These are phyloP conservation scores for Syngnathus typhle DNA, from an alignment of 2,113 vertebrate genomes.

Conservation along the genomic window DNA sequence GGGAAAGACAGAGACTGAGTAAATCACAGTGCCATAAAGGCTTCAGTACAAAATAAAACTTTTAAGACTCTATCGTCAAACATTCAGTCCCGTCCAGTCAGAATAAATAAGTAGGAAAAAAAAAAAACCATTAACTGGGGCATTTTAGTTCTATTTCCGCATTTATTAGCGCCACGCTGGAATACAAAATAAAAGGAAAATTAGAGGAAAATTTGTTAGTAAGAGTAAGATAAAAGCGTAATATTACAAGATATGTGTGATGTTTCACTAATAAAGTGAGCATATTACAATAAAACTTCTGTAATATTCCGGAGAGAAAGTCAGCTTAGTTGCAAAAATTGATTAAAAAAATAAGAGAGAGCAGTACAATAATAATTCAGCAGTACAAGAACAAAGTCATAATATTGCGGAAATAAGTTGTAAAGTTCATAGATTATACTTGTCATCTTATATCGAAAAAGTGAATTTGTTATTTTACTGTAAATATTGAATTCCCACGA, in stretches of 20 bases:
- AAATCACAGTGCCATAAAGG: conserved; percentile 46
- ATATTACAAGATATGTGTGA: neutral
- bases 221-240: neutral
- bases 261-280: neutral
- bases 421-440: neutral
- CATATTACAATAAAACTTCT: neutral
- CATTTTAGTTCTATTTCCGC: neutral
- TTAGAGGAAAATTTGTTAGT: neutral
- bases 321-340: no score
- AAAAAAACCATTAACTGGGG: neutral
- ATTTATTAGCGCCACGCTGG: neutral
- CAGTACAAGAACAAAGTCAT: neutral
- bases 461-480: conserved; percentile 1
- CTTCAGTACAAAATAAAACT: conserved; percentile 27
- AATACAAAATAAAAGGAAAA: neutral
- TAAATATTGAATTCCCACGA: neutral
- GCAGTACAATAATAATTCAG: neutral
- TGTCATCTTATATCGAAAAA: neutral
- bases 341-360: neutral
- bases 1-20: conserved; percentile 26
- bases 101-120: neutral
- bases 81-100: neutral
- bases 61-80: conserved; percentile 30
- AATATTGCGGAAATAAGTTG: neutral
- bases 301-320: no score